phyloP scores from a whole-genome alignment of 2,888 invertebrate species.

The Ophion slaviceki region DNA sequence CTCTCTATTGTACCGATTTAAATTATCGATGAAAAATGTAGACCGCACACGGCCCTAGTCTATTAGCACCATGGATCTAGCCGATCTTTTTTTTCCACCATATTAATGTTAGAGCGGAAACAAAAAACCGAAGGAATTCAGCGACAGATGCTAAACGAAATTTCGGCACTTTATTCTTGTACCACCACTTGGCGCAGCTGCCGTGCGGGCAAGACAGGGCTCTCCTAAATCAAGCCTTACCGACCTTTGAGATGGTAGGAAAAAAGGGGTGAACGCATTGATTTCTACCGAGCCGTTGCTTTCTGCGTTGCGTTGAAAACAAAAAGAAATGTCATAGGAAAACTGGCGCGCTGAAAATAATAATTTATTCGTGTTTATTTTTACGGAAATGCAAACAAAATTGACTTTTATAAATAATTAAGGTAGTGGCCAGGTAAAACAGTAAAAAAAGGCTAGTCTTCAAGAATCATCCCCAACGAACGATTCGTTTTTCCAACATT shows the following conservation, averaged over 20 bases:
- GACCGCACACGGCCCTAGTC: conserved; percentile 10
- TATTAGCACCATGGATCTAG: conserved; percentile 24
- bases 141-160: conserved; percentile 78
- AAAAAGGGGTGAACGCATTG: conserved; percentile 45
- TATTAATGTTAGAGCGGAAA: conserved; percentile 44
- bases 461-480: too few relatives aligned
- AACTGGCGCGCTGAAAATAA: not conserved
- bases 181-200: conserved; percentile 70
- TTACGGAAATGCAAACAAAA: not conserved
- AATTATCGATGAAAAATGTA: conserved; percentile 37
- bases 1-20: not conserved
- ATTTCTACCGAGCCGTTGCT: conserved; percentile 26
- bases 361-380: not conserved
- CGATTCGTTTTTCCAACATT: too few relatives aligned
- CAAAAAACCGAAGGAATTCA: conserved; percentile 67
- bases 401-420: too few relatives aligned
- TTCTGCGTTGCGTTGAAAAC: not conserved
- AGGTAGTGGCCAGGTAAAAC: too few relatives aligned
- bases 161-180: conserved; percentile 70
- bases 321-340: not conserved
- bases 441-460: too few relatives aligned
- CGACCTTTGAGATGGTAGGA: conserved; percentile 70
- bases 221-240: conserved; percentile 79
- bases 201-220: conserved; percentile 78
- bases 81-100: conserved; percentile 9